These are phyloP conservation scores for Lamprotornis superbus DNA, from an alignment of 2,113 vertebrate species.

Conservation along the genomic window DNA sequence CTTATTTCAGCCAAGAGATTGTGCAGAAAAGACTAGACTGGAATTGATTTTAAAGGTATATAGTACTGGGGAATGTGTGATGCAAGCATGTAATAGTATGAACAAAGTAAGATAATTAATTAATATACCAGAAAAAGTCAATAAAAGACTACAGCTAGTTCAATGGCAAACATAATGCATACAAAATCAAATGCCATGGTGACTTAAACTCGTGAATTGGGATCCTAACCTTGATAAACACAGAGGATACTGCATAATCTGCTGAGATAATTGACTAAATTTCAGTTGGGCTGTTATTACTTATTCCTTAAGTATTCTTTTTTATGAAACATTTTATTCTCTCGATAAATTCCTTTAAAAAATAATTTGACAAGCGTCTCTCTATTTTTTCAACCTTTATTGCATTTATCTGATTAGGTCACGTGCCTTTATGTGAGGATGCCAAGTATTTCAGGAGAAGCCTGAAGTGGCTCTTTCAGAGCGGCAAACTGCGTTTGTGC, in stretches of 20 bases:
- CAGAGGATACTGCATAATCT: neutral
- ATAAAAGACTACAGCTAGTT: neutral
- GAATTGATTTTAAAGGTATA: neutral
- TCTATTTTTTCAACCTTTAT: neutral
- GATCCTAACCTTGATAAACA: neutral
- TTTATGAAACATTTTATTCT: neutral
- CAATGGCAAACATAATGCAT: neutral
- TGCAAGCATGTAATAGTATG: neutral
- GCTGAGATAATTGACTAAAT: neutral
- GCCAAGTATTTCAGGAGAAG: neutral
- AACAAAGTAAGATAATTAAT: neutral
- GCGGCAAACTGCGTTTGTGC: rapidly evolving
- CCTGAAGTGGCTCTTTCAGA: neutral
- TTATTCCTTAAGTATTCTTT: neutral
- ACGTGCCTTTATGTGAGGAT: rapidly evolving
- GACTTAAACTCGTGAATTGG: neutral
- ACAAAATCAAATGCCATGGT: neutral
- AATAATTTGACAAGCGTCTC: neutral
- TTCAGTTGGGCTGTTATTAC: neutral
- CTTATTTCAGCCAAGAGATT: neutral
- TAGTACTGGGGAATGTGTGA: neutral
- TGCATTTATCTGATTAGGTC: neutral
- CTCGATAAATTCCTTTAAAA: neutral
- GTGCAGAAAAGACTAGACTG: neutral
- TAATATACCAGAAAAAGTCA: neutral